Evolutionary conservation across 2,797 vertebrate species (phyloP), one percentile per base, ranked within the genome.

Genomic region (Gila robusta): DNA sequence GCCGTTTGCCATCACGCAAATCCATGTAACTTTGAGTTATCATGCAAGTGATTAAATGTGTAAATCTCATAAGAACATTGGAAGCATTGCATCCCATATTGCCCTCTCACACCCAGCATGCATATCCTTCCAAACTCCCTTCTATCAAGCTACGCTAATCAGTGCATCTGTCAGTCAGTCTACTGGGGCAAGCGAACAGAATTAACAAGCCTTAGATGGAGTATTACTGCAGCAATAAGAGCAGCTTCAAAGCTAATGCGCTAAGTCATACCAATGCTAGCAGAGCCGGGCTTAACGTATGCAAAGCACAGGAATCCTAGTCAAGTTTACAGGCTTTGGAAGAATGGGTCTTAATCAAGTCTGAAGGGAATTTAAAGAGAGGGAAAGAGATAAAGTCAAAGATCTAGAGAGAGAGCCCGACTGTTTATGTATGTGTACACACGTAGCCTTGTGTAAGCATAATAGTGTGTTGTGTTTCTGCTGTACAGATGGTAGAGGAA

Each of bases 1-100:
- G 44, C 49, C 6, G 19, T 73, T 78, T 41, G 37, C 66, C 78
- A 2, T 80, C 17, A 59, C 3, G 7, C 11, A 69, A 62, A 69
- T 85, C 28, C 28, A 28, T 66, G 77, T 74, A 49, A 81, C 56
- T 81, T 81, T 35, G 64, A 35, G 71, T 78, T 80, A 89, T 87
- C 81, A 82, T 52, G 32, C 69, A 74, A 83, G 91, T 84, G 87
- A 91, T 93, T 91, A 92, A 89, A 87, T 87, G 91, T 92, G 92
- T 90, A 94, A 95, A 94, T 94, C 94, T 91, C 91, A 90, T 94
- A 93, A 94, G 92, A 93, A 93, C 91, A 89, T 93, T 93, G 92
- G 79, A 86, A 62, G 91, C 91, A 90, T 91, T 91, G 88, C 85
- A 91, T 90, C 88, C 64, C 64, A 87, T 66, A 62, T 81, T 82